Base-by-base conservation (phyloP, 2,888 invertebrate genomes). In the Drosophila pullipes region DNA sequence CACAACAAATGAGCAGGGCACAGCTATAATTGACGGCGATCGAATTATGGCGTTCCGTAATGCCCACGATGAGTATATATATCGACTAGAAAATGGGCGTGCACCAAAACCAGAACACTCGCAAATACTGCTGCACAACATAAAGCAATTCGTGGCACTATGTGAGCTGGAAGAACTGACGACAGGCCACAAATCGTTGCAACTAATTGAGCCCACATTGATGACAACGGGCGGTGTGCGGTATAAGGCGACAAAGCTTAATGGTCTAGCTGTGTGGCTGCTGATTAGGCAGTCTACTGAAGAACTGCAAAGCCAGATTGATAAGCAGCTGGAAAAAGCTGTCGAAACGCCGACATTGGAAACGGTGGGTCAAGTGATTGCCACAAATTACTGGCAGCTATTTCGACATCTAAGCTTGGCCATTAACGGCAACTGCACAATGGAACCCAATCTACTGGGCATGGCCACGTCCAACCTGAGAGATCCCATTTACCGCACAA, bases 401-500 rank as follows among this genome's bases (percentile, higher is more conserved):
- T 84, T 75, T 31, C 61, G 64, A 7, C 58, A 68, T 7, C 49
- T 85, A 0, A 80, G 73, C 18, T 57, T 61, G 39, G 73, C 69
- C n/a, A 53, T 85, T 9, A 89, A 85, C 83, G 94, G 95, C 83
- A 94, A 95, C 85, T 95, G 95, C 0, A 93, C 7, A 57, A 57
- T 95, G n/a, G 59, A 73, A 28, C 74, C 84, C 3, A 83, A 64
- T 49, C 54, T 84, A 13, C 39, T 91, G 25, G 76, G 79, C 25
- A 58, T 79, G 58, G 62, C 84, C 22, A 79, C 76, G 0, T 72
- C 75, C 18, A 84, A 81, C 69, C 93, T 96, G 41, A 95, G 96
- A 74, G 96, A 96, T 89, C 96, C 96, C 22, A 94, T 96, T 22
- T 96, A 96, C 94, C 96, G 95, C 6, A 25, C 58, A 91, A 94